Evolutionary conservation across 2,888 invertebrate genomes (phyloP).

Genomic region (Leptinotarsa rubiginosa): DNA sequence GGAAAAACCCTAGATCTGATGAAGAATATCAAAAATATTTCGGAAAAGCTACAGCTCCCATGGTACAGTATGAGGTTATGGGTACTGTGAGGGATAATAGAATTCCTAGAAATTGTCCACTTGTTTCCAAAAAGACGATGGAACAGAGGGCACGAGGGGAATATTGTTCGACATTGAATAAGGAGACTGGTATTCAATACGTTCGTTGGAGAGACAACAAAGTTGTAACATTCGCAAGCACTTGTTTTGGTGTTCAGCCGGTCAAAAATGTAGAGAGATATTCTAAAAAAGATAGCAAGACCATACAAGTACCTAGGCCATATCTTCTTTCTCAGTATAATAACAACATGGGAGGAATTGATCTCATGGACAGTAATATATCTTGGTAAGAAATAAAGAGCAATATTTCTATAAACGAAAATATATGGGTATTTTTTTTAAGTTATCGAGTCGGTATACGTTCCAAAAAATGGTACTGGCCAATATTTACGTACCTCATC

Average conservation of each 20-base stretch:
- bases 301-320: slow-evolving; percentile 32
- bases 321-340: slow-evolving; percentile 42
- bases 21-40: slow-evolving; percentile 11
- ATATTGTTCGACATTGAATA: slow-evolving; percentile 25
- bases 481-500: slow-evolving; percentile 39
- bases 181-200: slow-evolving; percentile 42
- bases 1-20: slow-evolving; percentile 36
- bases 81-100: slow-evolving; percentile 52
- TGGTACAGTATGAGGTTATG: slow-evolving; percentile 43
- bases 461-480: slow-evolving; percentile 36
- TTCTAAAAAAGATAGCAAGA: slow-evolving; percentile 41
- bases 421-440: slow-evolving; percentile 24
- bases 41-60: slow-evolving; percentile 30
- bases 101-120: slow-evolving; percentile 43
- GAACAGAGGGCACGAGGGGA: slow-evolving; percentile 42
- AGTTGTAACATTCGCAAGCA: slow-evolving; percentile 51
- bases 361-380: slow-evolving; percentile 29
- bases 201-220: slow-evolving; percentile 54
- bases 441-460: slow-evolving; percentile 17
- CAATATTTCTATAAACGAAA: slow-evolving; percentile 28
- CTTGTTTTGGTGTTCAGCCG: slow-evolving; percentile 41
- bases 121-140: slow-evolving; percentile 3
- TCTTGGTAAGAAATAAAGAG: slow-evolving; percentile 25
- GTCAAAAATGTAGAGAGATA: slow-evolving; percentile 40
- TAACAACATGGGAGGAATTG: slow-evolving; percentile 47